Evolutionary conservation across 2,113 vertebrate species (phyloP).

Genomic region (Myotis brandtii): DNA sequence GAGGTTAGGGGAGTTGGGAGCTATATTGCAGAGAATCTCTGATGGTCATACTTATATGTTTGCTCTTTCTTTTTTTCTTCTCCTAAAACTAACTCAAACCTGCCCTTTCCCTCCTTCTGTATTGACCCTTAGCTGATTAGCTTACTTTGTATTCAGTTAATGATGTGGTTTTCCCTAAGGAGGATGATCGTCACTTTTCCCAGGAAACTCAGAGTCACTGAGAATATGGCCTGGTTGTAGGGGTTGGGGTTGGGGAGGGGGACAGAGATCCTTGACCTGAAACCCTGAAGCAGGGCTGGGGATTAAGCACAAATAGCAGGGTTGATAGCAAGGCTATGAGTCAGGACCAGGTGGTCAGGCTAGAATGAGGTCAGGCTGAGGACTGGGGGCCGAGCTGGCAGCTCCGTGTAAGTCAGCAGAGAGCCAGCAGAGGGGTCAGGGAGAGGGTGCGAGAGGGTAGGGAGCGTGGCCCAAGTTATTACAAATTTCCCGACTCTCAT

Average conservation of each 20-base stretch:
- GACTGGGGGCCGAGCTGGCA: neutral
- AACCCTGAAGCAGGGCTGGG: neutral
- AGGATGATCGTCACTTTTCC: neutral
- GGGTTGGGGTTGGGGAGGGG: neutral
- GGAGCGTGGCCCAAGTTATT: too few species aligned
- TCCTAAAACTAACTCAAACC: neutral
- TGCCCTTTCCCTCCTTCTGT: neutral
- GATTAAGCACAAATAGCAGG: neutral
- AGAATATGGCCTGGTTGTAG: neutral
- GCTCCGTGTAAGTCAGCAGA: neutral
- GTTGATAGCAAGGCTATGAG: slow-evolving; percentile 25
- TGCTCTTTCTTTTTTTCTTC: neutral
- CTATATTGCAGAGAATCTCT: neutral
- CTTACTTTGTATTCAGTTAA: neutral
- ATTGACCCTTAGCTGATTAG: neutral
- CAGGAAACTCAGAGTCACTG: neutral
- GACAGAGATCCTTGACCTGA: slow-evolving; percentile 57
- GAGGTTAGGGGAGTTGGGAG: too few species aligned
- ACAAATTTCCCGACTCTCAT: neutral
- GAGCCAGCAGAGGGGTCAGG: neutral
- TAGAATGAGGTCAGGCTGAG: slow-evolving; percentile 23
- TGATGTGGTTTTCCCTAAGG: neutral
- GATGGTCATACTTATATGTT: neutral
- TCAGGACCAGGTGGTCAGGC: slow-evolving; percentile 63
- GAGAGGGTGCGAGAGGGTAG: neutral